These are phyloP conservation scores for Tympanuchus pallidicinctus DNA, from an alignment of 2,113 vertebrate species.

Conservation along the genomic window DNA sequence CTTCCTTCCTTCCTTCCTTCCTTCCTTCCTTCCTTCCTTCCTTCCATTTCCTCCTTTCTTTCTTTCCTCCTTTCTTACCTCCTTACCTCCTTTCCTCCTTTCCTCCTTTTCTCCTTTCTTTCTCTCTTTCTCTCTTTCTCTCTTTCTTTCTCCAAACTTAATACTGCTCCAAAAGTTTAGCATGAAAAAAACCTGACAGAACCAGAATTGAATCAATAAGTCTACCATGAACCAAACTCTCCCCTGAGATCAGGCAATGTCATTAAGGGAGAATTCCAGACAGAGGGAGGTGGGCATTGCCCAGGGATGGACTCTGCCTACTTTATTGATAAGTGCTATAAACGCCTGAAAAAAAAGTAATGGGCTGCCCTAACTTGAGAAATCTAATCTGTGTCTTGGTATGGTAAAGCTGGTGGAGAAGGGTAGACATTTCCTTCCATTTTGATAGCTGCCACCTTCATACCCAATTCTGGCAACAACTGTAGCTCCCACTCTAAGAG, in stretches of 20 bases:
- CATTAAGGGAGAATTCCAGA: background rate
- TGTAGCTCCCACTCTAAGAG: background rate
- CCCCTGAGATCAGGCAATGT: background rate
- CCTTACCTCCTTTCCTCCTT: too few species aligned
- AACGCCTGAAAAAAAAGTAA: background rate
- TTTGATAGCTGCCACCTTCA: background rate
- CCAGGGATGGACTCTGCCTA: background rate
- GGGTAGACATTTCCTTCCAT: too few species aligned
- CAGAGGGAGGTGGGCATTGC: background rate
- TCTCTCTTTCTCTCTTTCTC: background rate
- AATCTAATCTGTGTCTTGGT: background rate
- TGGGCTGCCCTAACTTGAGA: background rate
- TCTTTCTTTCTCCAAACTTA: background rate
- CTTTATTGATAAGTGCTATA: background rate
- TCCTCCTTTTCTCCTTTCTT: too few species aligned
- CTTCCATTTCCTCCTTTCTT: too few species aligned
- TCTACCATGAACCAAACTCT: background rate
- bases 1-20: too few species aligned
- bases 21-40: too few species aligned
- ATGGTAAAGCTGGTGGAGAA: background rate
- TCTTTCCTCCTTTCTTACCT: too few species aligned
- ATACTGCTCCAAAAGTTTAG: background rate
- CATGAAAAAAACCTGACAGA: background rate
- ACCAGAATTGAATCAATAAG: background rate
- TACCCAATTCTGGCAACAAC: background rate